Conservation (phyloP, 2,797 vertebrate genomes). For the Notoglanidium macrostoma region DNA sequence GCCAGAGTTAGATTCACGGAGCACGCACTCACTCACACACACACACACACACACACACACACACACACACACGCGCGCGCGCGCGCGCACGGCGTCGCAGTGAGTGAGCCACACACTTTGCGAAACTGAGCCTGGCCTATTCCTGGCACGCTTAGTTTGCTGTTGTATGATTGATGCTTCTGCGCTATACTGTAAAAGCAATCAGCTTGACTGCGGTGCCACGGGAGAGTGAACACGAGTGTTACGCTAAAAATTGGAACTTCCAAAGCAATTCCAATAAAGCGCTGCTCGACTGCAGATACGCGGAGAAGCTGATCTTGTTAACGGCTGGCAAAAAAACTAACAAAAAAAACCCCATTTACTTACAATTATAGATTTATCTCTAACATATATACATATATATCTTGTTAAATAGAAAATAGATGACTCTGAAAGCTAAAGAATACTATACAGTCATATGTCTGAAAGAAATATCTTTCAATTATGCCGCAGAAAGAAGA, state of each 20-base stretch:
- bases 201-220: constrained; percentile 25
- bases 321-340: constrained; percentile 5
- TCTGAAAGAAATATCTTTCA: not conserved
- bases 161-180: constrained; percentile 41
- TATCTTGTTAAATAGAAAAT: not conserved
- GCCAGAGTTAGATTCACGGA: not conserved
- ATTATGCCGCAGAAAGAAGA: not conserved
- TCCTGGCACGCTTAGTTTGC: constrained; percentile 40
- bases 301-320: constrained; percentile 29
- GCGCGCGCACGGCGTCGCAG: not conserved
- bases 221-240: constrained; percentile 34
- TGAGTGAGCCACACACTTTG: constrained; percentile 21
- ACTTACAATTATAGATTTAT: constrained; percentile 26
- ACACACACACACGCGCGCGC: not conserved
- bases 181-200: constrained; percentile 31
- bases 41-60: constrained; percentile 6
- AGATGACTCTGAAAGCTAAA: constrained; percentile 1
- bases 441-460: not conserved
- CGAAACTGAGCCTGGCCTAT: constrained; percentile 32
- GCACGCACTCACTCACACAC: not conserved
- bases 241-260: constrained; percentile 37
- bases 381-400: not conserved
- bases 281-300: constrained; percentile 1
- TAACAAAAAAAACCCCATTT: not conserved
- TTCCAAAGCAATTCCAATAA: constrained; percentile 41